Evolutionary conservation across 2,888 invertebrate genomes (phyloP).

Genomic region (Smittia aterrima): DNA sequence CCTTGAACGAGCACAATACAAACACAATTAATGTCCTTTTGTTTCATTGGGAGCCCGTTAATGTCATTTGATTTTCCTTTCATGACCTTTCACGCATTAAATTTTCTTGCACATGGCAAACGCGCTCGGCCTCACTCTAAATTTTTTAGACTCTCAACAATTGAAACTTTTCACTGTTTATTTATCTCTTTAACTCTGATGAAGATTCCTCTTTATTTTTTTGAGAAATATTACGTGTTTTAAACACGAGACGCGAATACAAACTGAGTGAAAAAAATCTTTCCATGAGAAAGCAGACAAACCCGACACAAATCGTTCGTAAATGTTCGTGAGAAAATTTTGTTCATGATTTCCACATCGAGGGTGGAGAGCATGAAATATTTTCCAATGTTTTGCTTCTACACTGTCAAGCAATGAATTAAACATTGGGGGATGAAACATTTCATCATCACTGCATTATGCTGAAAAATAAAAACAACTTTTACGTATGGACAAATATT

Average conservation of each 20-base stretch:
- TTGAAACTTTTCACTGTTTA: neutral
- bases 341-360: neutral
- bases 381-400: neutral
- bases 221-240: neutral
- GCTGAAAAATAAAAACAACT: conserved; percentile 7
- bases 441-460: conserved; percentile 19
- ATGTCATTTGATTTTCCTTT: neutral
- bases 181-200: neutral
- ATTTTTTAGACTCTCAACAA: neutral
- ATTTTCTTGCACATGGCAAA: neutral
- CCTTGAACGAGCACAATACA: neutral
- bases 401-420: neutral
- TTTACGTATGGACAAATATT: neutral
- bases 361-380: neutral
- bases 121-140: neutral
- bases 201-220: neutral
- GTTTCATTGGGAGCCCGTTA: neutral
- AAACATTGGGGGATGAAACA: conserved; percentile 11
- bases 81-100: too few species aligned
- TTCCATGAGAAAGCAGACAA: neutral
- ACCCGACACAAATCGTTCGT: neutral
- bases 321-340: neutral
- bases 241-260: neutral
- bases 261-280: neutral
- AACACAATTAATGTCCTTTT: conserved; percentile 2